A percentile compares a stretch with the other conserved stretches of the same genome.
Conservation (phyloP, 2,113 vertebrate species). For the Arothron firmamentum region DNA sequence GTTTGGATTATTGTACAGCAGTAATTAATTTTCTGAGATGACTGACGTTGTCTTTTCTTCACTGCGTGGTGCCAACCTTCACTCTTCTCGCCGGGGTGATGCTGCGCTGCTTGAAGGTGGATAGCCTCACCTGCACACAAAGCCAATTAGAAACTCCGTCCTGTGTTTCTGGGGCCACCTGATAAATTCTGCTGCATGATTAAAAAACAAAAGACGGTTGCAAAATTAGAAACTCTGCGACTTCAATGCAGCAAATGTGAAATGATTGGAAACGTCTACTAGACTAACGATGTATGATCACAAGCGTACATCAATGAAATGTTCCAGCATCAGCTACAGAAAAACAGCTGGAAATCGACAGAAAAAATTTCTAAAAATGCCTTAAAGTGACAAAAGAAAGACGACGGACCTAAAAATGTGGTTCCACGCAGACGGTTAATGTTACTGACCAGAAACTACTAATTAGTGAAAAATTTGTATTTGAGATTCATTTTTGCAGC, state of each 20-base stretch:
- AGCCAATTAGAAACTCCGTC: conserved; percentile 93
- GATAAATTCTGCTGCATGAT: conserved; percentile 83
- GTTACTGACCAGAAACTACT: background rate
- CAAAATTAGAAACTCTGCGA: conserved; percentile 7
- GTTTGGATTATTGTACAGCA: conserved; percentile 95
- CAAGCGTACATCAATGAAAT: background rate
- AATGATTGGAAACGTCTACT: background rate
- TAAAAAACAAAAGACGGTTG: conserved; percentile 4
- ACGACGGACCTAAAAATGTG: conserved; percentile 12
- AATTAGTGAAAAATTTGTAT: conserved; percentile 10
- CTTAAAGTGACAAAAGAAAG: conserved; percentile 10
- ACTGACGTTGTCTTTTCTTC: conserved; percentile 79
- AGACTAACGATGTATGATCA: too few relatives aligned
- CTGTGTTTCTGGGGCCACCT: conserved; percentile 92
- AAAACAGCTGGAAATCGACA: conserved; percentile 21
- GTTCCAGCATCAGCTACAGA: background rate
- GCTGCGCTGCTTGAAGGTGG: conserved; percentile 87
- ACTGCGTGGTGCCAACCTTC: conserved; percentile 78
- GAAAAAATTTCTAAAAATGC: conserved; percentile 13
- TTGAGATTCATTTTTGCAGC: conserved; percentile 8
- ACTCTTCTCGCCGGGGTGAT: conserved; percentile 62
- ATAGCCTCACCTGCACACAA: conserved; percentile 88
- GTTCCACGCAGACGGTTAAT: conserved; percentile 5
- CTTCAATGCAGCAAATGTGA: background rate
- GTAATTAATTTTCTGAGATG: conserved; percentile 89